Conservation (phyloP, 2,797 vertebrate species). For the Phyllotis vaccarum region DNA sequence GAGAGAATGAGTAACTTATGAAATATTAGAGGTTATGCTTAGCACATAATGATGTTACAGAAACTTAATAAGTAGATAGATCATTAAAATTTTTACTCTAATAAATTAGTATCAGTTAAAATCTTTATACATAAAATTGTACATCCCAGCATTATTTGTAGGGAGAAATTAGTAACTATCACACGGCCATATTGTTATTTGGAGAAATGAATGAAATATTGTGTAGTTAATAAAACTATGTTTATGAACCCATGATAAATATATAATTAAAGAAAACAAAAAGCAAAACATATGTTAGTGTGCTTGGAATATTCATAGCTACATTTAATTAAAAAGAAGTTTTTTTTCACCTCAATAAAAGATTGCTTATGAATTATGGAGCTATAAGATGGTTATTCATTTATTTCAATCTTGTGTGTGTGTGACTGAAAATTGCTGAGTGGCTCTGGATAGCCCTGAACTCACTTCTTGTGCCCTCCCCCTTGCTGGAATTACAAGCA, state of each 20-base stretch:
- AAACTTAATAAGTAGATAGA: constrained; percentile 30
- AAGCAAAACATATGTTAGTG: neutral
- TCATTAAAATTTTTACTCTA: constrained; percentile 3
- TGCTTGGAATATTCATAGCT: neutral
- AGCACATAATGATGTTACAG: neutral
- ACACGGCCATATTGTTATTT: neutral
- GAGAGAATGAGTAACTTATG: neutral
- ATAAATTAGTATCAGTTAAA: neutral
- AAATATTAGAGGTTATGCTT: neutral
- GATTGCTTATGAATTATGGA: neutral
- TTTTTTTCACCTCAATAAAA: constrained; percentile 15
- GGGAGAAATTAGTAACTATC: neutral
- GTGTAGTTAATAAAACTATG: constrained; percentile 4
- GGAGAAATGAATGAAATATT: constrained; percentile 36
- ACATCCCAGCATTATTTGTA: neutral
- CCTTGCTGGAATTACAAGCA: neutral
- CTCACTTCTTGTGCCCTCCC: neutral
- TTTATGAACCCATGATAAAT: neutral
- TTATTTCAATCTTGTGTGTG: neutral
- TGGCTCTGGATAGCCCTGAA: neutral
- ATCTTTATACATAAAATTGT: neutral
- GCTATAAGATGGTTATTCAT: neutral
- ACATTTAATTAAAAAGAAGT: neutral
- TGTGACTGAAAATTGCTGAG: neutral
- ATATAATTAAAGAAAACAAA: constrained; percentile 48